phyloP scores from a whole-genome alignment of 64 coral and sea anemone genomes.

The Astreopora myriophthalma region DNA sequence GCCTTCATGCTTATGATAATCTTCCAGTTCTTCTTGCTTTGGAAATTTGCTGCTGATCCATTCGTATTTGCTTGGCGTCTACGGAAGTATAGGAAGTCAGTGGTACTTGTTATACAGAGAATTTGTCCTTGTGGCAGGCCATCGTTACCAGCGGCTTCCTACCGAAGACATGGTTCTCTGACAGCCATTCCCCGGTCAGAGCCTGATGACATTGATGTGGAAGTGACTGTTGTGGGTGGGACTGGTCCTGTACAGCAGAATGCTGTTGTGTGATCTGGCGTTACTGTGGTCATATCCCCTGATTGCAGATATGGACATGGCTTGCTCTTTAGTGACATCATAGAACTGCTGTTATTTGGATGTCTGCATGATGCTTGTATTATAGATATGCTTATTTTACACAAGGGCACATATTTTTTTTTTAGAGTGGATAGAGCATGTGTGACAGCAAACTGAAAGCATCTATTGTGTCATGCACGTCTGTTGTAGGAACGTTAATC shows the following conservation, averaged over 20 bases:
- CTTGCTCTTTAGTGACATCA: too few species aligned
- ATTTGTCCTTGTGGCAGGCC: neutral
- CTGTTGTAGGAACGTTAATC: neutral
- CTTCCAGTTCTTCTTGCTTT: constrained; percentile 13
- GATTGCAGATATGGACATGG: neutral
- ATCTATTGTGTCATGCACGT: too few species aligned
- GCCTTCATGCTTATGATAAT: constrained; percentile 5
- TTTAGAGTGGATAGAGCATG: too few species aligned
- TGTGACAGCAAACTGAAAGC: too few species aligned
- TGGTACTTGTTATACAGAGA: neutral
- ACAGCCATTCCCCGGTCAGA: neutral
- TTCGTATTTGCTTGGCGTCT: constrained; percentile 66
- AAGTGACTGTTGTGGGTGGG: neutral
- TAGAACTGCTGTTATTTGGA: too few species aligned
- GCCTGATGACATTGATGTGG: neutral
- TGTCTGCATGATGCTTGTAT: too few species aligned
- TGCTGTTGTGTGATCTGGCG: neutral
- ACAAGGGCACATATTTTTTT: too few species aligned
- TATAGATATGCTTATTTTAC: too few species aligned
- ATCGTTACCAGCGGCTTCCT: neutral
- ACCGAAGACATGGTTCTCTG: neutral
- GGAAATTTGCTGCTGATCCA: constrained; percentile 53
- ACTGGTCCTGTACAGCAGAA: neutral
- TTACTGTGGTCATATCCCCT: neutral
- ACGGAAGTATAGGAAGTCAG: constrained; percentile 54